Conservation (phyloP, 2,888 invertebrate species). For the Meteorus colon region DNA sequence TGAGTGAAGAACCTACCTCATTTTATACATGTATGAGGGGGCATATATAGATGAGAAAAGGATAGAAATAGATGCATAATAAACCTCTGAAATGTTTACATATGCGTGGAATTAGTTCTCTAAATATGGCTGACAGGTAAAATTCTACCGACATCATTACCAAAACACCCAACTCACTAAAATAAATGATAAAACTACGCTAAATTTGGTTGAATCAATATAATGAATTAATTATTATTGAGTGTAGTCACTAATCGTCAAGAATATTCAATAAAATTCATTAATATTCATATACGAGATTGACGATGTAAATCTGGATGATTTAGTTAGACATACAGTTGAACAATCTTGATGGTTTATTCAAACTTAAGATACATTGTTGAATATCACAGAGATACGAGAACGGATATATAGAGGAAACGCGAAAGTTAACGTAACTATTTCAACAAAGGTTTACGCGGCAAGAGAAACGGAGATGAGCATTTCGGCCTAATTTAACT, state of each 20-base stretch:
- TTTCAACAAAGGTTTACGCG: constrained; percentile 39
- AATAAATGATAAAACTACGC: background rate
- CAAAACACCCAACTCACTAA: background rate
- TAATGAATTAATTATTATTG: background rate
- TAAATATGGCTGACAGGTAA: constrained; percentile 1
- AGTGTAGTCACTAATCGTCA: background rate
- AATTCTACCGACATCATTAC: background rate
- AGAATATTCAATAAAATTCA: background rate
- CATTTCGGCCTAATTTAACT: constrained; percentile 45
- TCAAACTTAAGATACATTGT: background rate
- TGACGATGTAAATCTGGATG: background rate
- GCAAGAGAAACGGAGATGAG: constrained; percentile 46
- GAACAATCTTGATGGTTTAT: background rate
- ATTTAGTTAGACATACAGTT: background rate
- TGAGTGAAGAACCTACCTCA: constrained; percentile 38
- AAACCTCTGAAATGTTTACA: background rate
- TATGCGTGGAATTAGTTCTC: background rate
- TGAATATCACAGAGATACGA: constrained; percentile 1
- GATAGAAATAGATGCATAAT: constrained; percentile 5
- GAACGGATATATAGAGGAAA: background rate
- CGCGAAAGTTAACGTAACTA: constrained; percentile 17
- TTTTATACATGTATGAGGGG: background rate
- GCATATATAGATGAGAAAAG: constrained; percentile 2
- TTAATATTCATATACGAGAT: background rate
- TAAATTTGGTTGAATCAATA: background rate